A percentile compares a stretch with the other conserved stretches of the same genome.
These are phyloP conservation scores for Xanthia icteritia DNA, from an alignment of 2,888 invertebrate genomes.

Conservation along the genomic window DNA sequence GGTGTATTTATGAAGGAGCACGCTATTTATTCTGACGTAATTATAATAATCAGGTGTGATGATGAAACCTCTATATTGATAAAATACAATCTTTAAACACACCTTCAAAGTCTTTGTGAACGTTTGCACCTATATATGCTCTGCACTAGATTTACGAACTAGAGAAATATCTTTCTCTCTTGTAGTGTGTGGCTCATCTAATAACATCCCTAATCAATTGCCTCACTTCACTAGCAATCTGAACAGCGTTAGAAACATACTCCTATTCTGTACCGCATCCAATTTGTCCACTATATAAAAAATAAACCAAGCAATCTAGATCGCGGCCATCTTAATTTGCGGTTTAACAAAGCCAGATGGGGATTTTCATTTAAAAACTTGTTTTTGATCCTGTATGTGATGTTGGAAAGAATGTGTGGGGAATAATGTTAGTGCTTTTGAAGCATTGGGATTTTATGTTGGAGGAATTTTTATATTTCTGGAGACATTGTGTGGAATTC, in stretches of 20 bases:
- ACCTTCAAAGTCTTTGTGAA: slow-evolving; percentile 17
- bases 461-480: not conserved
- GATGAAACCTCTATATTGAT: slow-evolving; percentile 28
- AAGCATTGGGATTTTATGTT: not conserved
- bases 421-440: slow-evolving; percentile 37
- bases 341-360: slow-evolving; percentile 61
- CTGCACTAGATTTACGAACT: not conserved
- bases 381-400: slow-evolving; percentile 47
- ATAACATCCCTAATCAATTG: slow-evolving; percentile 34
- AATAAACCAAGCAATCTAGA: slow-evolving; percentile 60
- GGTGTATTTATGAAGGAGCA: slow-evolving; percentile 42
- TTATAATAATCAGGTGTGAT: slow-evolving; percentile 18
- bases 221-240: slow-evolving; percentile 34
- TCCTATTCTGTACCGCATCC: slow-evolving; percentile 39
- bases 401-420: slow-evolving; percentile 32
- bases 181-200: not conserved
- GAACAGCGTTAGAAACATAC: slow-evolving; percentile 28
- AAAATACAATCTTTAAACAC: slow-evolving; percentile 20
- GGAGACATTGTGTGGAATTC: not conserved
- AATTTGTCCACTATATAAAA: slow-evolving; percentile 60
- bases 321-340: slow-evolving; percentile 61
- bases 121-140: too few relatives aligned
- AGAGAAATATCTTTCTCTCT: not conserved
- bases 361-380: slow-evolving; percentile 58
- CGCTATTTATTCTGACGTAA: slow-evolving; percentile 46